Conservation (phyloP, 2,888 invertebrate genomes). For the Aphodius sticticus region DNA sequence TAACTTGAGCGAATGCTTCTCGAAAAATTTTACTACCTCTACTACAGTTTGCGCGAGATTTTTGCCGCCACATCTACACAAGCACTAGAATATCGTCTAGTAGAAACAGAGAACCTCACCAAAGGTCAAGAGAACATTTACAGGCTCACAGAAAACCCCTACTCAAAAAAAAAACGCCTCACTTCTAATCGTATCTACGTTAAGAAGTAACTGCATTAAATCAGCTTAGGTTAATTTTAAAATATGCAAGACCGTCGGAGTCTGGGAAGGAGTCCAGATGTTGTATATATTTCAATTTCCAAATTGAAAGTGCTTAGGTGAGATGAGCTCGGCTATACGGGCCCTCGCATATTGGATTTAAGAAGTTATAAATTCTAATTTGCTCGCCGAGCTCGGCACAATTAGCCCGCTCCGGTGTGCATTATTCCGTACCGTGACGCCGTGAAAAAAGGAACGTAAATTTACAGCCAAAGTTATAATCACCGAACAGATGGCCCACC, state of each 20-base stretch:
- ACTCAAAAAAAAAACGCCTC: no score
- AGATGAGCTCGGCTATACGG: conserved; percentile 46
- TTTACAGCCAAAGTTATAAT: conserved; percentile 41
- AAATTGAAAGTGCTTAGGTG: conserved; percentile 53
- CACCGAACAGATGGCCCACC: conserved; percentile 39
- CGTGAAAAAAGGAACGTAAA: conserved; percentile 33
- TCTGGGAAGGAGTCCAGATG: conserved; percentile 54
- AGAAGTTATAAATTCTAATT: conserved; percentile 59
- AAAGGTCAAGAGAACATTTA: no score
- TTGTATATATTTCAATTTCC: conserved; percentile 49
- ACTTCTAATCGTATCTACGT: not conserved
- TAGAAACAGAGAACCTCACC: no score
- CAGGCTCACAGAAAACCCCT: no score
- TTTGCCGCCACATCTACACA: no score
- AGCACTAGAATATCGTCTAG: no score
- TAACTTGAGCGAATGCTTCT: no score
- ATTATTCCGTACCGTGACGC: conserved; percentile 29
- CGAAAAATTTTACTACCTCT: no score
- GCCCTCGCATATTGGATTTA: conserved; percentile 53
- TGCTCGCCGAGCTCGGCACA: conserved; percentile 53
- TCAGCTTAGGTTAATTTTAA: not conserved
- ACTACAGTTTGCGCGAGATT: no score
- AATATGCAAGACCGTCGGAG: conserved; percentile 5
- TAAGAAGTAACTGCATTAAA: conserved; percentile 4
- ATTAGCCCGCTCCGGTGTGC: conserved; percentile 52